These are phyloP conservation scores for Bombus cullumanus DNA, from an alignment of 1,140 invertebrate genomes.

Conservation along the genomic window DNA sequence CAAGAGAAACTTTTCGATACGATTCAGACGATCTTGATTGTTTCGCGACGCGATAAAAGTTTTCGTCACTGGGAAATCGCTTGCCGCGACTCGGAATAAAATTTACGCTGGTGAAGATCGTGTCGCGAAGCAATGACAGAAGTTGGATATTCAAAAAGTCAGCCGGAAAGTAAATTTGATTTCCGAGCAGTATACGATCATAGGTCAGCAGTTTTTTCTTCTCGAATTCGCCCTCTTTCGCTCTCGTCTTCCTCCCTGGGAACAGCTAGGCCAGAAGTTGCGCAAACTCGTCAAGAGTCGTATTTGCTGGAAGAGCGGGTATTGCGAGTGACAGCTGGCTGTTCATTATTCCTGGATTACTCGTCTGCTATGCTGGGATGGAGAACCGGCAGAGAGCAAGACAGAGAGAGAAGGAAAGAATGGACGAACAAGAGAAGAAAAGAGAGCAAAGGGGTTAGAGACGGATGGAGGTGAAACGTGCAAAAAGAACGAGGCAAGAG, in stretches of 20 bases:
- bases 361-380: constrained; percentile 60
- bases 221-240: background rate
- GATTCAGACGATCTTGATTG: constrained; percentile 24
- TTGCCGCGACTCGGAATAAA: background rate
- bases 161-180: constrained; percentile 58
- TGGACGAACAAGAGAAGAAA: constrained; percentile 55
- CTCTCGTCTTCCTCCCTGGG: constrained; percentile 34
- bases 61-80: constrained; percentile 1
- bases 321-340: constrained; percentile 79
- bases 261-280: constrained; percentile 65
- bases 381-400: constrained; percentile 55
- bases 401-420: constrained; percentile 59
- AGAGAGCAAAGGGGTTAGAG: constrained; percentile 56
- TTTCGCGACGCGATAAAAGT: constrained; percentile 39
- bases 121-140: background rate
- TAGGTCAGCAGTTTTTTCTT: constrained; percentile 63
- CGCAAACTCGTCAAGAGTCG: constrained; percentile 73
- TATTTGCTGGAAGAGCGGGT: constrained; percentile 71
- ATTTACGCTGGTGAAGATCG: constrained; percentile 2
- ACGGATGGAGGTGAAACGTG: constrained; percentile 44
- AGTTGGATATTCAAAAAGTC: constrained; percentile 57
- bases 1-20: constrained; percentile 15
- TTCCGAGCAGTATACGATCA: constrained; percentile 46
- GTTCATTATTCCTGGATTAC: constrained; percentile 81
- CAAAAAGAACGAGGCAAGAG: constrained; percentile 31